Evolutionary conservation across 1,140 invertebrate genomes (phyloP).

Genomic region (Dendrolimus kikuchii): DNA sequence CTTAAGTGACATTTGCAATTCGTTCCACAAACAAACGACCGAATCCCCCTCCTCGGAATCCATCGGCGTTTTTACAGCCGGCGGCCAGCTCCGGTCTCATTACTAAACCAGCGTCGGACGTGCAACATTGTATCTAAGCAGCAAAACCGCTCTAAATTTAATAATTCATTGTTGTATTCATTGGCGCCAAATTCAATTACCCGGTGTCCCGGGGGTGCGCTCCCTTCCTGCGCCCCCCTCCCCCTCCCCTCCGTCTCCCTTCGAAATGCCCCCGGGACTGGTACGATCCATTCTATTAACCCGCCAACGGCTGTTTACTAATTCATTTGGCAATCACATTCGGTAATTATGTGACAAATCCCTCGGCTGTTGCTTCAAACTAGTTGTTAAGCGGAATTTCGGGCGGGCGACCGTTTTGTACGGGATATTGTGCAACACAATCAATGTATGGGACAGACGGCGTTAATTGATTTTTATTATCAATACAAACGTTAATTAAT

Average conservation of each 20-base stretch:
- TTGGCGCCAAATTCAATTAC: constrained; percentile 65
- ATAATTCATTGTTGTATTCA: constrained; percentile 68
- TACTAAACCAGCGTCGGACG: too few relatives aligned
- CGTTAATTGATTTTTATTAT: too few relatives aligned
- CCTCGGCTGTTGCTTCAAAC: constrained; percentile 14
- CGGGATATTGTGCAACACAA: too few relatives aligned
- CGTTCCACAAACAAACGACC: constrained; percentile 22
- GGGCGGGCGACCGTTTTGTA: too few relatives aligned
- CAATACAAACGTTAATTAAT: too few relatives aligned
- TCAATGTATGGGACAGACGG: too few relatives aligned
- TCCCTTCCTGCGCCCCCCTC: constrained; percentile 6
- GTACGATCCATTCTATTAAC: constrained; percentile 39
- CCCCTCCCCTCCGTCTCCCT: neutral
- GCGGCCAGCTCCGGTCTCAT: too few relatives aligned
- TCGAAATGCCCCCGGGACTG: constrained; percentile 8
- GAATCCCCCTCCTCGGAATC: neutral
- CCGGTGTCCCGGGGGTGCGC: constrained; percentile 27
- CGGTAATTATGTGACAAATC: constrained; percentile 61
- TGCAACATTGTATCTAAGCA: too few relatives aligned
- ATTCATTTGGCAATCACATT: constrained; percentile 61
- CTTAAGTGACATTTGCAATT: constrained; percentile 25
- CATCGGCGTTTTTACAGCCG: constrained; percentile 6
- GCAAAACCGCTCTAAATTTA: constrained; percentile 48
- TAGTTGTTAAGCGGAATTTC: constrained; percentile 14
- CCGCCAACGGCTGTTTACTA: constrained; percentile 46